Base-by-base conservation (phyloP, 2,113 vertebrate species). In the Phalacrocorax brasilianus region DNA sequence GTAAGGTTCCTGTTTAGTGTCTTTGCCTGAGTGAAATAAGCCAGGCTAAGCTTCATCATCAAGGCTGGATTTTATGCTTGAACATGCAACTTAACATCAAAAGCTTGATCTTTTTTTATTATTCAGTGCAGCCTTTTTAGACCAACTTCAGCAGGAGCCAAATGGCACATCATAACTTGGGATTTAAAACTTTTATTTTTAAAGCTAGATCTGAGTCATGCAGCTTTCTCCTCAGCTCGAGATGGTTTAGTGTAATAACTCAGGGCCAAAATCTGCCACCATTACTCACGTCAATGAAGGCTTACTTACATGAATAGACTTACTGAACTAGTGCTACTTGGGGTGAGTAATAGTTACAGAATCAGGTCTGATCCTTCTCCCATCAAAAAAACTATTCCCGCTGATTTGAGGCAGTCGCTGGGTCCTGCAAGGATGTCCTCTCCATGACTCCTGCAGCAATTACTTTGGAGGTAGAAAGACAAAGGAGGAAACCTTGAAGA, bases 51-150 rank as follows among this genome's bases (percentile, higher is more conserved):
- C 90, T 96, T 91, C 95, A 92, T 80, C 72, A 89, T 91, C 93
- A 83, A 91, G 95, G 85, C 90, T 85, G 71, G 65, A 81, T 85
- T 96, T 95, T 94, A 91, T 90, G 91, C 96, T 96, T 93, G 92
- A 97, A 97, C 93, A 94, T 85, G 92, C 92, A 97, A 96, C 76
- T 95, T 93, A 86, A 93, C 95, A 95, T 93, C 96, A 96, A 94
- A 97, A 95, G 93, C 88, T 89, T 90, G 93, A 91, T 97, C 95
- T 91, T 96, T 95, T 95, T 93, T 91, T 95, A 94, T 95, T 96
- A 96, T 96, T 96, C 92, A 94, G 80, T 18, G 3, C 70, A 90
- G 94, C 74, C 89, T 85, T 93, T 93, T 96, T 84, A 92, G 89
- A 87, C 89, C 88, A 96, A 61, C 61, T 87, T 74, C 85, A 91